Evolutionary conservation across 2,888 invertebrate genomes (phyloP).

Genomic region (Limnephilus lunatus): DNA sequence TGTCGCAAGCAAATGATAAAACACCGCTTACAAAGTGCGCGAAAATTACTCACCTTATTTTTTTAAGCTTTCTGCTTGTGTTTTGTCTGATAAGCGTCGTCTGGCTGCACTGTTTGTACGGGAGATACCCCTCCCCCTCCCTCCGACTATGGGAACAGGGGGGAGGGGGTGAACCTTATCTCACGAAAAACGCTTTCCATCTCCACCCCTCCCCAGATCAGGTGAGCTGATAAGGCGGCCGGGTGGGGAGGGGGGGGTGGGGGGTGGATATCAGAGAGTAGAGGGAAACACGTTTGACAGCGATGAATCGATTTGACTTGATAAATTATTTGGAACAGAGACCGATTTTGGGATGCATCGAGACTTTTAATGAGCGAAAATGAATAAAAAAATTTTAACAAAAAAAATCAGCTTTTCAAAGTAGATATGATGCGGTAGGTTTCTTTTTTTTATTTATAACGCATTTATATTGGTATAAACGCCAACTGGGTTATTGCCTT

Average conservation of each 20-base stretch:
- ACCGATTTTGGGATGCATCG: neutral
- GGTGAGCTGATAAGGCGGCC: constrained; percentile 56
- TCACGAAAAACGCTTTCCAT: constrained; percentile 66
- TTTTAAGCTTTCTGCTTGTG: constrained; percentile 17
- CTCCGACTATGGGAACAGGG: constrained; percentile 30
- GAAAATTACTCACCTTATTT: neutral
- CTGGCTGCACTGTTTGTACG: constrained; percentile 63
- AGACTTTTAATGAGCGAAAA: too few relatives aligned
- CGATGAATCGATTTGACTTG: constrained; percentile 59
- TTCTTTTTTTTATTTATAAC: too few relatives aligned
- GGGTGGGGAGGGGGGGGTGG: constrained; percentile 36
- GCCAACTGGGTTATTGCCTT: too few relatives aligned
- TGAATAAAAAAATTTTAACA: neutral
- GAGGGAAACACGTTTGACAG: constrained; percentile 56
- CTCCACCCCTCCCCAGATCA: constrained; percentile 61
- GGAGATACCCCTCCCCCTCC: constrained; percentile 50
- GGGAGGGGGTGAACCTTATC: constrained; percentile 61
- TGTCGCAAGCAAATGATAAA: neutral
- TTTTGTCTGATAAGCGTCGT: constrained; percentile 63
- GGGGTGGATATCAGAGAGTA: constrained; percentile 8
- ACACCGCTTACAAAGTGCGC: neutral
- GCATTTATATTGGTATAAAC: too few relatives aligned
- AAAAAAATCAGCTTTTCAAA: too few relatives aligned
- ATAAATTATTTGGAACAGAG: constrained; percentile 52
- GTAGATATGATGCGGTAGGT: too few relatives aligned